Conservation (phyloP, 2,113 vertebrate species). For the Dunckerocampus dactyliophorus region DNA sequence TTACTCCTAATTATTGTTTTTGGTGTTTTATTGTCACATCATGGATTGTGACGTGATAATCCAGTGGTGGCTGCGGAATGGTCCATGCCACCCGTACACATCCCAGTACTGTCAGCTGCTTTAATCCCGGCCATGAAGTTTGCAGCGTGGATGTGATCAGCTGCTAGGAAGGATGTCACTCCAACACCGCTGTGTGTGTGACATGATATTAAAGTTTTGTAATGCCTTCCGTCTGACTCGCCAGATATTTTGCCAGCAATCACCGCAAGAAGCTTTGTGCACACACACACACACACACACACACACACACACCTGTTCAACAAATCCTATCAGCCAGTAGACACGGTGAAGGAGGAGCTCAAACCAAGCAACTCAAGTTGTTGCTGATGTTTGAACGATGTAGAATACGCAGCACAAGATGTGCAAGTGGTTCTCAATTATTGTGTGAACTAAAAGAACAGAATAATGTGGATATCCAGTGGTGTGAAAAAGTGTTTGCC, state of each 20-base stretch:
- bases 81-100: not conserved
- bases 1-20: too few species aligned
- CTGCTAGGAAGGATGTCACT: conserved; percentile 33
- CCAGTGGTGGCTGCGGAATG: not conserved
- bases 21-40: not conserved
- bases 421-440: too few species aligned
- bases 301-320: conserved; percentile 3
- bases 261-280: conserved; percentile 1
- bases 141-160: conserved; percentile 20
- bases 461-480: too few species aligned
- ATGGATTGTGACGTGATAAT: not conserved
- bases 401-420: too few species aligned
- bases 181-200: conserved; percentile 4
- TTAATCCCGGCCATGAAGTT: conserved; percentile 29
- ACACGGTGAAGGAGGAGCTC: not conserved
- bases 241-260: conserved; percentile 25
- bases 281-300: not conserved
- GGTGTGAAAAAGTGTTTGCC: too few species aligned
- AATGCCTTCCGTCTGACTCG: conserved; percentile 42
- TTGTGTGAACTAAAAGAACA: too few species aligned
- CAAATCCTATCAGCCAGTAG: not conserved
- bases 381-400: too few species aligned
- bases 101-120: conserved; percentile 30
- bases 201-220: conserved; percentile 35
- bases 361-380: not conserved